Evolutionary conservation across 2,888 invertebrate genomes (phyloP), one percentile per base, ranked within the genome.

Genomic region (Euzetes globulus): DNA sequence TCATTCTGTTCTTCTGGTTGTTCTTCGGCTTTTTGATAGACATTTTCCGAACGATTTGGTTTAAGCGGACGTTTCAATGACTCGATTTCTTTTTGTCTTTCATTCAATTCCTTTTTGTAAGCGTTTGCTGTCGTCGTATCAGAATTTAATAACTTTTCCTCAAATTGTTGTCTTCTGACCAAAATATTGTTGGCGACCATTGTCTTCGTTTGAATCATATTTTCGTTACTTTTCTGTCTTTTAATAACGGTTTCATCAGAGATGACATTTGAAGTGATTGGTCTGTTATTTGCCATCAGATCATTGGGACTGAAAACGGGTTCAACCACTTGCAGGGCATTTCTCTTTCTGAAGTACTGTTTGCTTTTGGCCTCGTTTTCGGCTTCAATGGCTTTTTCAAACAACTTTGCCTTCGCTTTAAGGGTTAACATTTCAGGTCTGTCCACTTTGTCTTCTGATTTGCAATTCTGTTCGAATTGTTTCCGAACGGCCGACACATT

Each of bases 351-450:
- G 33, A 4, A 7, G 33, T 74, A 74, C 41, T 70, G 70, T 47
- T 74, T 74, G 2, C 29, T 41, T 70, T 58, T 58, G 13, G 74
- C 74, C 41, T 74, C 74, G n/a, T 47, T 70, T 70, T 74, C 74
- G 19, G 65, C 70, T n/a, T 15, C 17, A 70, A 74, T 74, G 4
- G 68, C 74, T 33, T 74, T 74, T 74, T 74, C 74, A 37, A 74
- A 74, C 17, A 70, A 25, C 1, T 33, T 9, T 6, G 47, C 50
- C 50, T 74, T 74, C n/a, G 29, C 71, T 33, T 27, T 55, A 13
- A 74, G 25, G 3, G 74, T 27, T 6, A 74, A 55, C 1, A 19
- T 37, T 25, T 74, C 71, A 15, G 74, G 74, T 17, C 1, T 55
- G 7, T 71, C 27, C 22, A 19, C 52, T 11, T 70, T 70, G 3